These are phyloP conservation scores for Thalpophila matura DNA, from an alignment of 2,888 invertebrate species.

Conservation along the genomic window DNA sequence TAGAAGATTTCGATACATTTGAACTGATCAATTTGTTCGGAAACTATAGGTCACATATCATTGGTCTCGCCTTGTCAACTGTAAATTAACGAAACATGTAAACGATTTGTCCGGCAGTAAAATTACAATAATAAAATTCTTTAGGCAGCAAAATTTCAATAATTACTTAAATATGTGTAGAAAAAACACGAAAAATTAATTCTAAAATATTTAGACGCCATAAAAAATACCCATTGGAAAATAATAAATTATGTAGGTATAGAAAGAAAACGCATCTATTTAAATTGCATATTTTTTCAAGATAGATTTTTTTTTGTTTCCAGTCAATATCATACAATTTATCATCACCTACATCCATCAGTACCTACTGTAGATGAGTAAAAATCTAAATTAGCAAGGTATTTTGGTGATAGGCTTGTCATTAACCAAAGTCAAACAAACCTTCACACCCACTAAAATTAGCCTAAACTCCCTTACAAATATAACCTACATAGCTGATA, in stretches of 20 bases:
- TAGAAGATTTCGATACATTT: conserved; percentile 1
- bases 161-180: not conserved
- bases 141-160: not conserved
- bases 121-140: not conserved
- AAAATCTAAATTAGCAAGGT: no score
- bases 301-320: no score
- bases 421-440: not conserved
- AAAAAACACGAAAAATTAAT: not conserved
- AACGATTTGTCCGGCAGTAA: not conserved
- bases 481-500: conserved; percentile 9
- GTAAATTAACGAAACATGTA: conserved; percentile 12
- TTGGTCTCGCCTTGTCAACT: not conserved
- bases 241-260: no score
- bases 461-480: not conserved
- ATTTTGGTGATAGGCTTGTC: no score
- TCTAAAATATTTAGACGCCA: no score
- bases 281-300: no score
- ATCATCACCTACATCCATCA: no score
- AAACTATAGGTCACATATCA: conserved; percentile 15
- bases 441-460: conserved; percentile 23
- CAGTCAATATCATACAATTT: no score
- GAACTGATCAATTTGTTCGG: conserved; percentile 1
- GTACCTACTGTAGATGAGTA: no score
- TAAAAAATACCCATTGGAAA: no score
- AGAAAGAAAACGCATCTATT: no score